Percentiles rank a stretch among this genome's conserved stretches.
These are phyloP conservation scores for Maconellicoccus hirsutus DNA, from an alignment of 1,140 invertebrate genomes.

Conservation along the genomic window DNA sequence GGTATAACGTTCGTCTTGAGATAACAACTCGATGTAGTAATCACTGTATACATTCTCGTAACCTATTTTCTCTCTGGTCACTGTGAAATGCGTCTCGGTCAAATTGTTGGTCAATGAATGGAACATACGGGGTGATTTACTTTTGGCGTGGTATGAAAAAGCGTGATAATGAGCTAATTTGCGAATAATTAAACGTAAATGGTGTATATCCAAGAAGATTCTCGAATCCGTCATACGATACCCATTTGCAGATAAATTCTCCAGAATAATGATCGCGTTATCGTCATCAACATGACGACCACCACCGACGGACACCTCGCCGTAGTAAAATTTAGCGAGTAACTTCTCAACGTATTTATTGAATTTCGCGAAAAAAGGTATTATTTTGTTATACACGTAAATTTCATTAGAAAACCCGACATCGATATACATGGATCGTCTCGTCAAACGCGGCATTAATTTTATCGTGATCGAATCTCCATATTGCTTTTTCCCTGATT, in stretches of 20 bases:
- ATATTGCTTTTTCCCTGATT: not conserved
- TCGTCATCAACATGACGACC: not conserved
- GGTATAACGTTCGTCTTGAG: not conserved
- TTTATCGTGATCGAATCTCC: not conserved
- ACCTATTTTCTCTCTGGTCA: not conserved
- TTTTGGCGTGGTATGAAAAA: slow-evolving; percentile 12
- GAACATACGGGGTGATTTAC: not conserved
- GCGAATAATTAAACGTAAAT: slow-evolving; percentile 11
- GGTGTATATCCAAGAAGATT: not conserved
- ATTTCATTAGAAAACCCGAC: not conserved
- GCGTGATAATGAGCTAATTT: slow-evolving; percentile 23
- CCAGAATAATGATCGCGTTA: slow-evolving; percentile 15
- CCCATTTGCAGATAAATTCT: slow-evolving; percentile 11
- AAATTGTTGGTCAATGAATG: not conserved
- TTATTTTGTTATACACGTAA: not conserved
- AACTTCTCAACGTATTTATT: not conserved
- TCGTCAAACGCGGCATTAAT: not conserved
- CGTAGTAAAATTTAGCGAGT: not conserved
- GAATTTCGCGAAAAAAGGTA: not conserved
- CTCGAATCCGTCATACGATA: slow-evolving; percentile 1
- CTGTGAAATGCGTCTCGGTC: not conserved
- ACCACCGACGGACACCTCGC: not conserved
- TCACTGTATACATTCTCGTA: not conserved
- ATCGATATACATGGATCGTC: not conserved
- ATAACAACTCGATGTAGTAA: not conserved